phyloP scores from a whole-genome alignment of 2,797 vertebrate species.

The Benthosema pterotum region DNA sequence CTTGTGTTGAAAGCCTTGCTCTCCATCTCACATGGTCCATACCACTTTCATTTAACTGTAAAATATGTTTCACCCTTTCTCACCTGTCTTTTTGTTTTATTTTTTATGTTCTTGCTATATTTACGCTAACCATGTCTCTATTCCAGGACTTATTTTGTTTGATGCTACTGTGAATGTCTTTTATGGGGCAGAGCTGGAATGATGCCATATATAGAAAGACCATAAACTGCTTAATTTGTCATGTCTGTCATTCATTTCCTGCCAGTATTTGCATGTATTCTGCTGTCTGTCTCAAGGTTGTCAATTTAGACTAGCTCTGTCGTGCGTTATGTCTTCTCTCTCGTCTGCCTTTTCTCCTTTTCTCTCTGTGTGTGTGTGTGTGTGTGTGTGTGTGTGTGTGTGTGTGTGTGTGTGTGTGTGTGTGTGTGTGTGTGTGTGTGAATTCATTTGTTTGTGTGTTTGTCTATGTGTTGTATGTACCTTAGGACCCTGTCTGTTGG shows the following conservation, averaged over 20 bases:
- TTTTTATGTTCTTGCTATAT: constrained; percentile 14
- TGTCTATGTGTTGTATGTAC: too few species aligned
- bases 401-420: constrained; percentile 12
- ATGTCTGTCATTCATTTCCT: constrained; percentile 21
- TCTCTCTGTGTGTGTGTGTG: constrained; percentile 18
- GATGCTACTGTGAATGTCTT: not conserved
- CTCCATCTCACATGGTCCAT: constrained; percentile 17
- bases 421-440: not conserved
- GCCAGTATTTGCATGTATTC: constrained; percentile 42
- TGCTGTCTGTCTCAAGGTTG: not conserved
- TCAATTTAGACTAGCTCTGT: constrained; percentile 31
- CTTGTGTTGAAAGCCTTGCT: not conserved
- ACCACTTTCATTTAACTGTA: constrained; percentile 8
- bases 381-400: constrained; percentile 19
- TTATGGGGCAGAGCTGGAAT: constrained; percentile 28
- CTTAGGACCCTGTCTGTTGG: not conserved
- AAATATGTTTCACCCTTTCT: constrained; percentile 1
- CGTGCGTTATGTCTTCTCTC: not conserved
- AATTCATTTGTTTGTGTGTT: not conserved
- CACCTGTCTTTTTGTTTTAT: constrained; percentile 29
- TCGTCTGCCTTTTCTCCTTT: constrained; percentile 23
- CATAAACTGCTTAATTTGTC: constrained; percentile 36
- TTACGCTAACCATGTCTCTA: constrained; percentile 51
- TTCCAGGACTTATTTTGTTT: constrained; percentile 53
- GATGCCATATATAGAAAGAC: constrained; percentile 5